These are phyloP conservation scores for Hormiphora californensis DNA, from an alignment of 37 sponge, comb jelly and placozoan genomes.

Conservation along the genomic window DNA sequence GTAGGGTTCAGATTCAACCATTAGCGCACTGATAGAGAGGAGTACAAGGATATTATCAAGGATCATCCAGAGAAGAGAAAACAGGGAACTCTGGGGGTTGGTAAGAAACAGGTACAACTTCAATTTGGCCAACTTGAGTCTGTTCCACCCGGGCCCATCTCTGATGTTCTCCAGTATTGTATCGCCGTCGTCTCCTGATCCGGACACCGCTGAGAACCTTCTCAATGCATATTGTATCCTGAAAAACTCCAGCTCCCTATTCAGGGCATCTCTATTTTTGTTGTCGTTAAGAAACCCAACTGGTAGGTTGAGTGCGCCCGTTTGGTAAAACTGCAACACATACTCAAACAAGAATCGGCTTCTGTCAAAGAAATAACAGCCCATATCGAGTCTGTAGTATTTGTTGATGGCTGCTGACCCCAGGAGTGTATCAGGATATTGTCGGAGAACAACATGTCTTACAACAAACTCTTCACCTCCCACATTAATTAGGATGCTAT, in stretches of 20 bases:
- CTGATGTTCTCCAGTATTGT: background rate
- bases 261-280: background rate
- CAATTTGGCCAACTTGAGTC: background rate
- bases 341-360: background rate
- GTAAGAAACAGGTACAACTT: background rate
- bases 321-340: slow-evolving; percentile 4
- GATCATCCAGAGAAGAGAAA: background rate
- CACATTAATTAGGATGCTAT: background rate
- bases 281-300: background rate
- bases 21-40: background rate
- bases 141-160: background rate
- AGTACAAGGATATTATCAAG: background rate
- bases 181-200: background rate
- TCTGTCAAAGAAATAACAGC: background rate
- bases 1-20: slow-evolving; percentile 2
- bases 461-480: background rate
- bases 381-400: background rate
- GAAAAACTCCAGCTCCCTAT: background rate
- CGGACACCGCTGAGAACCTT: background rate
- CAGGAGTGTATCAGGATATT: background rate
- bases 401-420: background rate
- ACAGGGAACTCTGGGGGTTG: background rate
- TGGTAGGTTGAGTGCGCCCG: background rate
- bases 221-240: background rate
- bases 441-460: background rate